phyloP scores from a whole-genome alignment of 1,140 invertebrate genomes.

The Whitmania pigra region DNA sequence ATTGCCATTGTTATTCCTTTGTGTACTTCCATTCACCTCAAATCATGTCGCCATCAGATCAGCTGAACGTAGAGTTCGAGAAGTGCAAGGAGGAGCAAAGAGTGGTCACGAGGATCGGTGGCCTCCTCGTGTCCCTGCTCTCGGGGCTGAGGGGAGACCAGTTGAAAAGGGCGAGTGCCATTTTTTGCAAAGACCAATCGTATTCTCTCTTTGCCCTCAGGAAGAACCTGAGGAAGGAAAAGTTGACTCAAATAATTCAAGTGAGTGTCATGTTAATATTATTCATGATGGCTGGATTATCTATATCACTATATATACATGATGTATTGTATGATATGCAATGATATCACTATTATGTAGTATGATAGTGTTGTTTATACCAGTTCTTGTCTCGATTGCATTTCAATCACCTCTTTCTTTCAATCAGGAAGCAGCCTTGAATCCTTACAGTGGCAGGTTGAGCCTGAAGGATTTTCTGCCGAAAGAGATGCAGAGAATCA shows the following conservation, averaged over 20 bases:
- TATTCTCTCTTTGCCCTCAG: constrained; percentile 73
- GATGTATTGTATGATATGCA: background rate
- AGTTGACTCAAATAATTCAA: background rate
- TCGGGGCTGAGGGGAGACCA: constrained; percentile 56
- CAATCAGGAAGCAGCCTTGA: constrained; percentile 61
- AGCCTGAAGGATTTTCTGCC: constrained; percentile 83
- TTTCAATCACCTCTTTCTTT: constrained; percentile 2
- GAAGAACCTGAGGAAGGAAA: constrained; percentile 66
- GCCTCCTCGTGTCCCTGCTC: constrained; percentile 46
- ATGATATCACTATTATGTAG: background rate
- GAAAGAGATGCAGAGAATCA: constrained; percentile 76
- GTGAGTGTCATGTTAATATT: background rate
- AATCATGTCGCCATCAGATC: background rate
- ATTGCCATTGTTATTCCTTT: too few species aligned
- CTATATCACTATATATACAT: background rate
- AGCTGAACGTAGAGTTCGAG: background rate
- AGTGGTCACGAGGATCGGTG: background rate
- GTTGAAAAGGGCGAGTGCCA: constrained; percentile 61
- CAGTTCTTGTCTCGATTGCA: background rate
- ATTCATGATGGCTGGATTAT: too few species aligned
- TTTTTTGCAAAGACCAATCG: constrained; percentile 84
- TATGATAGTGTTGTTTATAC: background rate
- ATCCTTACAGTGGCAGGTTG: constrained; percentile 74
- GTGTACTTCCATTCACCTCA: too few species aligned
- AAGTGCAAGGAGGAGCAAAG: constrained; percentile 1